Conservation (phyloP, 1,140 invertebrate genomes). For the Musca domestica region DNA sequence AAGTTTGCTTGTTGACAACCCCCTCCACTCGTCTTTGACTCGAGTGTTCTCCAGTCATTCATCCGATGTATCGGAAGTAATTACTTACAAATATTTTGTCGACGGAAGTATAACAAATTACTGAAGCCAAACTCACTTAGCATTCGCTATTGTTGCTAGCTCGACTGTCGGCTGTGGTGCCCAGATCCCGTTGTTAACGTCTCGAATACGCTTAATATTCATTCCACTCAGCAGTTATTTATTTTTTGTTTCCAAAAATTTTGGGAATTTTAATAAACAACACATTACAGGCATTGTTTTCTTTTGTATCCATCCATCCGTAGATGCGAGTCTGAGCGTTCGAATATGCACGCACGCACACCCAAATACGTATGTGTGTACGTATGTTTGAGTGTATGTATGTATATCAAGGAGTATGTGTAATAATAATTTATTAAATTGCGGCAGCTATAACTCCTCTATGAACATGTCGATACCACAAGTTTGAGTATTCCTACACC, state of each 20-base stretch:
- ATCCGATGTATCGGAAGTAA: slow-evolving; percentile 45
- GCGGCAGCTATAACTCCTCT: slow-evolving; percentile 26
- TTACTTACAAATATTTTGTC: slow-evolving; percentile 51
- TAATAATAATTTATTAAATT: neutral
- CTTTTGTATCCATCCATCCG: neutral
- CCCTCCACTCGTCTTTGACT: slow-evolving; percentile 23
- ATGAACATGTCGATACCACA: slow-evolving; percentile 21
- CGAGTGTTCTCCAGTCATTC: slow-evolving; percentile 15
- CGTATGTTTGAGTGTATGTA: too few relatives aligned
- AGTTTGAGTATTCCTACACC: too few relatives aligned
- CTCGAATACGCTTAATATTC: too few relatives aligned
- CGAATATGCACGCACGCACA: too few relatives aligned
- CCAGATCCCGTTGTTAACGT: too few relatives aligned
- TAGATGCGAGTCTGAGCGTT: neutral
- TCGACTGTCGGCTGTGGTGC: too few relatives aligned
- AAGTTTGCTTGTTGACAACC: too few relatives aligned
- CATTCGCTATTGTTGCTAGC: too few relatives aligned
- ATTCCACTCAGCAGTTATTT: too few relatives aligned
- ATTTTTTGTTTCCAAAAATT: too few relatives aligned
- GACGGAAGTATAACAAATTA: slow-evolving; percentile 31
- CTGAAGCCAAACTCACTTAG: slow-evolving; percentile 9
- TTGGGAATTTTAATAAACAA: neutral
- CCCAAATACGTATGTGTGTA: neutral
- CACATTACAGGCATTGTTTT: neutral
- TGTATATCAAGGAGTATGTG: neutral